Percentiles rank a stretch among this genome's conserved stretches.
phyloP scores from a whole-genome alignment of 2,113 vertebrate genomes.

The Ictidomys tridecemlineatus region DNA sequence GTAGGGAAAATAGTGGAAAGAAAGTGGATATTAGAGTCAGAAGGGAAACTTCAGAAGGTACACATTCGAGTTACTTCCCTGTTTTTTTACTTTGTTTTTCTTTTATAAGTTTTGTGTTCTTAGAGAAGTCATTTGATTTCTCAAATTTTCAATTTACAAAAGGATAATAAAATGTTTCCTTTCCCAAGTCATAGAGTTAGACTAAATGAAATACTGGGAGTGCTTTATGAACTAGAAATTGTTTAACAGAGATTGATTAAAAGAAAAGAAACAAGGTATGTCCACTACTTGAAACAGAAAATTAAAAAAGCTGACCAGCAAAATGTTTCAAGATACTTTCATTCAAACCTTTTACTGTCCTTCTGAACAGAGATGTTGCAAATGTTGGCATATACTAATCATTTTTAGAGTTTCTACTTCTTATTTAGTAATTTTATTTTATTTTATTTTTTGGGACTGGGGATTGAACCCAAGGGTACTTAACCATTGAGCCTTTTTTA shows the following conservation, averaged over 20 bases:
- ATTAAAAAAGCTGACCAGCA: not conserved
- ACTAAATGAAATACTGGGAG: conserved; percentile 18
- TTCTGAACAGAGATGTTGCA: conserved; percentile 18
- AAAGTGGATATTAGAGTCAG: not conserved
- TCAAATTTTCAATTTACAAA: conserved; percentile 16
- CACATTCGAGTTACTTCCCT: not conserved
- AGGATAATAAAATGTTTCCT: not conserved
- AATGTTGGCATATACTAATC: not conserved
- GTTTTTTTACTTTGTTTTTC: not conserved
- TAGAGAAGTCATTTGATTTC: not conserved
- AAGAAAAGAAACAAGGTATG: not conserved
- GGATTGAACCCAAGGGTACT: too few species aligned
- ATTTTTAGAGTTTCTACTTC: not conserved
- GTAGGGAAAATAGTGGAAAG: not conserved
- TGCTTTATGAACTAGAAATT: conserved; percentile 24
- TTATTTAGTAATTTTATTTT: conserved; percentile 13
- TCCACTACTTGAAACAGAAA: not conserved
- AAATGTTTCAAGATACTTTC: conserved; percentile 50
- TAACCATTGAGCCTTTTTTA: too few species aligned
- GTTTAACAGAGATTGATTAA: not conserved
- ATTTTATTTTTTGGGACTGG: too few species aligned
- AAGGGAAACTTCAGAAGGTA: not conserved
- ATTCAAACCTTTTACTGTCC: conserved; percentile 10
- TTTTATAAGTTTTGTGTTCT: not conserved
- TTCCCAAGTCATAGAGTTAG: not conserved